Evolutionary conservation across 2,113 vertebrate genomes (phyloP), one percentile per base, ranked within the genome.

Genomic region (Porphyrio hochstetteri): DNA sequence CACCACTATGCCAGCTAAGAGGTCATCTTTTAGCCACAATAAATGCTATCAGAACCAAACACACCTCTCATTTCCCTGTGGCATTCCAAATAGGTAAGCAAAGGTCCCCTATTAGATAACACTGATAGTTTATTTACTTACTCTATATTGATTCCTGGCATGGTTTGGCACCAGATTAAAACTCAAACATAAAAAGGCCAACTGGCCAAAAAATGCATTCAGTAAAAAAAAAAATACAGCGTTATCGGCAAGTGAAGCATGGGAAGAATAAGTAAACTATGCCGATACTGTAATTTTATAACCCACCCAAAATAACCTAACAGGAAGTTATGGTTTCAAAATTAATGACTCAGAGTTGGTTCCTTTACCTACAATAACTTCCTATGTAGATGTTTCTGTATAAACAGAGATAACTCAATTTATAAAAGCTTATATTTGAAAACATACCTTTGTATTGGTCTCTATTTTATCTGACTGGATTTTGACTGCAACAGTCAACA

Each of bases 401-500:
- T 16, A 81, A 91, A 78, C 7, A 11, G 21, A 86, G 10, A 27
- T 24, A 84, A 80, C 2, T n/a, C 24, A 56, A 72, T 27, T 72
- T n/a, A 53, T 8, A 57, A n/a, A 86, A 92, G 18, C 7, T 57
- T 6, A 48, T 85, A 55, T 29, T 46, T 64, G 21, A 69, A 84
- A 86, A 36, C 20, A 96, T 97, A 99, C 99, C 99, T 99, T 99
- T 44, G 99, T 98, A 86, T 99, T 99, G 88, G 97, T 98, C 70
- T 99, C 99, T 33, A 98, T 96, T 59, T 98, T 99, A 97, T 99
- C 99, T 2, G 99, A 99, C 2, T 98, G 97, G 88, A 99, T 98
- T 97, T 99, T 99, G 29, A 99, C 98, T 11, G 99, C 99, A 7
- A 99, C 98, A 0, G 99, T 99, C 64, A 99, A 98, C 99, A 99